Evolutionary conservation across 1,140 invertebrate species (phyloP).

Genomic region (Pissodes strobi): DNA sequence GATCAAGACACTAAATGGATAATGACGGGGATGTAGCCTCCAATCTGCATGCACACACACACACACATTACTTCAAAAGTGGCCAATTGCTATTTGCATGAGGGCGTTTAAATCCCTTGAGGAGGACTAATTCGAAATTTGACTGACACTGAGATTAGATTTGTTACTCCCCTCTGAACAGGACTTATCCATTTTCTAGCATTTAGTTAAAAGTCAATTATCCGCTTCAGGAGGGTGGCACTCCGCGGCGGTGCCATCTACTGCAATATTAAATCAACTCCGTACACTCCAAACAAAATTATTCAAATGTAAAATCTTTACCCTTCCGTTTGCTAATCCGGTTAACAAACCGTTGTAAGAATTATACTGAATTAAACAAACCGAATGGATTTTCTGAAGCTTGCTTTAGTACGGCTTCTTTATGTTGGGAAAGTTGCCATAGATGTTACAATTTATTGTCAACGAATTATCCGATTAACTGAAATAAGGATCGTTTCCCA

Average conservation of each 20-base stretch:
- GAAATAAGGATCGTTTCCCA: too few relatives aligned
- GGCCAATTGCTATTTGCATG: slow-evolving; percentile 52
- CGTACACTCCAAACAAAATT: slow-evolving; percentile 38
- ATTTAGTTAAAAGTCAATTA: slow-evolving; percentile 55
- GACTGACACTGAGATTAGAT: slow-evolving; percentile 53
- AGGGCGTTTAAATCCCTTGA: slow-evolving; percentile 40
- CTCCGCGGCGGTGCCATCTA: slow-evolving; percentile 19
- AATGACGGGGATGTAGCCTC: slow-evolving; percentile 39
- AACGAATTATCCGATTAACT: too few relatives aligned
- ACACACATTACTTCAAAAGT: slow-evolving; percentile 45
- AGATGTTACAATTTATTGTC: too few relatives aligned
- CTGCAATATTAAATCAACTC: slow-evolving; percentile 37
- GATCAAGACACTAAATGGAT: slow-evolving; percentile 42
- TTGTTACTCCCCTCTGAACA: slow-evolving; percentile 47
- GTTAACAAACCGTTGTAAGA: slow-evolving; percentile 28
- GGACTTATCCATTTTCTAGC: slow-evolving; percentile 54
- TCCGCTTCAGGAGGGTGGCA: slow-evolving; percentile 41
- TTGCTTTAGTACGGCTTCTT: background rate
- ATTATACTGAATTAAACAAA: slow-evolving; percentile 27
- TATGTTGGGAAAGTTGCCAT: background rate
- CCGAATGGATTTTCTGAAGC: slow-evolving; percentile 23
- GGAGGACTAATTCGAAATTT: slow-evolving; percentile 52
- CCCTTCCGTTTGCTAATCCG: slow-evolving; percentile 36
- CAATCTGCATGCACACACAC: slow-evolving; percentile 42
- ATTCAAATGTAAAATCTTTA: slow-evolving; percentile 45